Evolutionary conservation across 2,113 vertebrate genomes (phyloP), one percentile per base, ranked within the genome.

Genomic region (Euleptes europaea): DNA sequence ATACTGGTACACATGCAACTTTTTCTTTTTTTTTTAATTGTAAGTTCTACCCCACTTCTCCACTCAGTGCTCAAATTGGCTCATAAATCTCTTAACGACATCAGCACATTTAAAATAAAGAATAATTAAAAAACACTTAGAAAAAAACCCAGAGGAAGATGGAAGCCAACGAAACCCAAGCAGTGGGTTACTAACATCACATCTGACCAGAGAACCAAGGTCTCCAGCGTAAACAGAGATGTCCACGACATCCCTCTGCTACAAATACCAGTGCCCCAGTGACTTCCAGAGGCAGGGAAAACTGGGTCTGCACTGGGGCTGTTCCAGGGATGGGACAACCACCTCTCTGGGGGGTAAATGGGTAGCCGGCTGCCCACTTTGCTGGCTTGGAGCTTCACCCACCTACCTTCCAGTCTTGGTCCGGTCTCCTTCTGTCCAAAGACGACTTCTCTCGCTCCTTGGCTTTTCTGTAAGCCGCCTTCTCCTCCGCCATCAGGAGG

Each of bases 401-500:
- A 73, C 91, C 85, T 93, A 99, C 98, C 97, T 97, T 97, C 94
- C 95, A 93, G 63, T 98, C 97, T 44, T 94, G 92, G n/a, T 98
- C 98, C 28, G 93, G 94, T 78, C 96, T 96, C 85, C 93, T 97
- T 91, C 90, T 97, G 35, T 98, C 97, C 79, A 95, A 85, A 2
- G 95, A 97, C 77, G 95, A 94, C 82, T 95, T 98, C 82, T 98
- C 97, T 90, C 97, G 91, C 47, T 97, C 97, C 90, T 88, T 96
- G 28, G 90, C 96, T 92, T 95, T 98, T 89, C 93, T 98, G 85
- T 97, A 97, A 81, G 97, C 97, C 89, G 95, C 97, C 90, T 98
- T 98, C 92, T 99, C 98, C 93, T 98, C 97, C 14, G 97, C 98
- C 98, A 99, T 98, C 82, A 99, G 82, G 89, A 97, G 95, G 14